Evolutionary conservation across 2,888 invertebrate genomes (phyloP), one percentile per base, ranked within the genome.

Genomic region (Drosophila paranaensis): DNA sequence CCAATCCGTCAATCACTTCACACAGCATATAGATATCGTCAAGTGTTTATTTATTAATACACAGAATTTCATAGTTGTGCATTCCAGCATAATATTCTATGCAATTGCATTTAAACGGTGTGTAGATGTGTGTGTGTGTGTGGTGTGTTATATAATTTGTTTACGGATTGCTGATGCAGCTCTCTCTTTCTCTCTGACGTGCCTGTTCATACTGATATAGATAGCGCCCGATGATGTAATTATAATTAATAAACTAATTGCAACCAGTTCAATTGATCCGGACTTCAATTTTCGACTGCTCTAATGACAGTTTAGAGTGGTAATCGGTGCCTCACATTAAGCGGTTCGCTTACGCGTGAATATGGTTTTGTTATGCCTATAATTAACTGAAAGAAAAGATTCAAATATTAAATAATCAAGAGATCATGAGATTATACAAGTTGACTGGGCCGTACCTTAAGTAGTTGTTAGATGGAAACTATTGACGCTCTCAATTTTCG

Each of bases 21-120:
- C 16, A 50, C 40, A 11, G 27, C 39, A 54, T 13, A 56, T 46
- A 56, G 35, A 43, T 50, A 39, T 63, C 46, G 76, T 81, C 67
- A 79, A 72, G 71, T 60, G 13, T 70, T 75, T 68, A 72, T 76
- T 58, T 57, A 58, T 65, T 53, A 40, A 63, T 73, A 63, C 63
- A 60, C 74, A 53, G 56, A 53, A 27, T 25, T 66, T 40, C 56
- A 72, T 58, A 33, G 30, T 45, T 48, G 54, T 57, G 75, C 66
- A 60, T 57, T 25, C 56, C 65, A 79, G 25, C 25, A 39, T 39
- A 53, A 60, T 68, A 67, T 60, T 48, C 50, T 69, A 64, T 13
- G 16, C 60, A 73, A 58, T 54, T 74, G 20, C 60, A 46, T 55
- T 79, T 57, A 37, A 35, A 13, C 27, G 57, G 3, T 14, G 9